Percentiles rank a stretch among this genome's conserved stretches.
Conservation (phyloP, 2,888 invertebrate species). For the Idaea aversata region DNA sequence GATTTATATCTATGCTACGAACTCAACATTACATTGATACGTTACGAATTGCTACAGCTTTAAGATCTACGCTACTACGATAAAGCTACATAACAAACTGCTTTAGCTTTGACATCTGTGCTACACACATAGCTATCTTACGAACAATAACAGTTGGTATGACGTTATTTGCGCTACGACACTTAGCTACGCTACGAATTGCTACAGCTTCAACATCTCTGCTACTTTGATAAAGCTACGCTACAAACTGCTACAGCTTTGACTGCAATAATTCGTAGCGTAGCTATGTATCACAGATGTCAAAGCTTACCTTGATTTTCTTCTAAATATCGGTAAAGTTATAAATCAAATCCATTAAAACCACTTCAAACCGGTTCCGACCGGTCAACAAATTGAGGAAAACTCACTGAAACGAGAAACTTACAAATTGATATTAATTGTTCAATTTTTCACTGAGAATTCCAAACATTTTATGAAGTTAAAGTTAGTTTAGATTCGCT, state of each 20-base stretch:
- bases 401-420: conserved; percentile 8
- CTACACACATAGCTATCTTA: no score
- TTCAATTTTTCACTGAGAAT: background rate
- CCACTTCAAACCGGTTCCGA: conserved; percentile 2
- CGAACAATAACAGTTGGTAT: no score
- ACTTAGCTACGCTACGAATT: background rate
- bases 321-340: background rate
- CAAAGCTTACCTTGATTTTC: no score
- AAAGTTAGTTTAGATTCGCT: background rate
- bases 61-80: no score
- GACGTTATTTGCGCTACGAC: background rate
- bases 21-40: background rate
- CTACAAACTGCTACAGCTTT: background rate
- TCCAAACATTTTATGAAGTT: background rate
- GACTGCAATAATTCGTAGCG: background rate
- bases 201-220: no score
- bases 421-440: conserved; percentile 16
- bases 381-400: conserved; percentile 5
- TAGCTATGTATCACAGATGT: no score
- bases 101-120: no score
- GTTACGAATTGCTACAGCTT: background rate
- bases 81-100: no score
- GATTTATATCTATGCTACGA: no score
- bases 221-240: no score
- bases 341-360: conserved; percentile 14